A percentile compares a stretch with the other conserved stretches of the same genome.
These are phyloP conservation scores for Oxyura jamaicensis DNA, from an alignment of 2,113 vertebrate genomes.

Conservation along the genomic window DNA sequence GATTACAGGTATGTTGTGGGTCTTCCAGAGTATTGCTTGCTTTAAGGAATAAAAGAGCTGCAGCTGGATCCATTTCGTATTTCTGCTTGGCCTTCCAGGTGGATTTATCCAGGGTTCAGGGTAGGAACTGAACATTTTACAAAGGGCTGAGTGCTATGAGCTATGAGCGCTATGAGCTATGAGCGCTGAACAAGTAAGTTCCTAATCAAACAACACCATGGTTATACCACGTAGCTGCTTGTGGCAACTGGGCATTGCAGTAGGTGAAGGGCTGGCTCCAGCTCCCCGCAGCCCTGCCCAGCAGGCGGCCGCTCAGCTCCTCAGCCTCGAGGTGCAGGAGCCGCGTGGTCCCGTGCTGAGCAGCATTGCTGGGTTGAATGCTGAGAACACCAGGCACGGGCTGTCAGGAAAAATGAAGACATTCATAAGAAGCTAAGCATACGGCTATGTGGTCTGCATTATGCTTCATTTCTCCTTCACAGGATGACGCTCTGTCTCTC, in stretches of 20 bases:
- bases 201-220: not conserved
- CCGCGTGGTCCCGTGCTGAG: fast-evolving
- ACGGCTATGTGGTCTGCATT: not conserved
- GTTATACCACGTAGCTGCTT: not conserved
- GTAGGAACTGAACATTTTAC: not conserved
- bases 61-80: not conserved
- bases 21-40: not conserved
- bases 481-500: not conserved
- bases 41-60: not conserved
- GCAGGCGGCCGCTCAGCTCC: not conserved
- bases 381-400: fast-evolving
- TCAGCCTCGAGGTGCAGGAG: not conserved
- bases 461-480: not conserved
- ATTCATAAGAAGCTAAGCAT: not conserved
- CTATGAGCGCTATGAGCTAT: not conserved
- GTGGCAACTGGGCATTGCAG: not conserved
- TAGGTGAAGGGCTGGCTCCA: not conserved
- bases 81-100: not conserved
- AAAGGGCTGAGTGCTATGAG: not conserved
- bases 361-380: not conserved
- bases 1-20: not conserved
- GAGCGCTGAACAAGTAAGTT: not conserved
- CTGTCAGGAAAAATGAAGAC: not conserved
- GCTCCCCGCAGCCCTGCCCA: not conserved
- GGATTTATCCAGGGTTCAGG: not conserved